These are phyloP conservation scores for Plectropomus leopardus DNA, from an alignment of 2,113 vertebrate species.

Conservation along the genomic window DNA sequence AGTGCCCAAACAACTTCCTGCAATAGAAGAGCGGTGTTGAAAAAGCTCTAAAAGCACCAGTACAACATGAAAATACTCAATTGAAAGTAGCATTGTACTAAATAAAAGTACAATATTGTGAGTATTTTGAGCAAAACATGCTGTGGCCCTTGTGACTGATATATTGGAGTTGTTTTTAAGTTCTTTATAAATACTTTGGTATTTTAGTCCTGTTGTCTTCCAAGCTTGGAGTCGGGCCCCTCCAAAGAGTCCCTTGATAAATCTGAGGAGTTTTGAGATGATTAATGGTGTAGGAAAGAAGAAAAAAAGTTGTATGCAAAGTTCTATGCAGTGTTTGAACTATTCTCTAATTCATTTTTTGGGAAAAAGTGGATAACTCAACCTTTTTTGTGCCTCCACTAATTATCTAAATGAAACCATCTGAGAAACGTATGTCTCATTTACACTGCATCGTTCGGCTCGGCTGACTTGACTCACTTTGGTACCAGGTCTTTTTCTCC, in stretches of 20 bases:
- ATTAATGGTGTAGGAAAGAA: neutral
- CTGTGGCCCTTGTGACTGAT: neutral
- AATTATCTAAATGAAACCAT: neutral
- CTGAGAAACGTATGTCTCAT: too few relatives aligned
- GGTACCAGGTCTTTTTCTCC: too few relatives aligned
- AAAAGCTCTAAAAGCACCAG: neutral
- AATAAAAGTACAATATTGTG: too few relatives aligned
- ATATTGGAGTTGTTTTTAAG: neutral
- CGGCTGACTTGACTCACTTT: too few relatives aligned
- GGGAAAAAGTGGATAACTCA: neutral
- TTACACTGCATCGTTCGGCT: too few relatives aligned
- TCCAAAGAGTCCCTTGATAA: neutral
- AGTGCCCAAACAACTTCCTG: neutral
- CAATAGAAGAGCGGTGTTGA: neutral
- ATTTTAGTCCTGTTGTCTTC: neutral
- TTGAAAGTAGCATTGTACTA: too few relatives aligned
- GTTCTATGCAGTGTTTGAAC: neutral
- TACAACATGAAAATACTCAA: neutral
- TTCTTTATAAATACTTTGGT: neutral
- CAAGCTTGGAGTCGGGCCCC: neutral
- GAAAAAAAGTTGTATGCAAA: neutral
- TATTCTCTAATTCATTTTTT: neutral
- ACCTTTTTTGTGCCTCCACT: neutral
- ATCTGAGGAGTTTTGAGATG: neutral
- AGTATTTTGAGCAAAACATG: too few relatives aligned